Percentiles rank a stretch among this genome's conserved stretches.
Conservation (phyloP, 2,797 vertebrate species). For the Pachyuromys duprasi region DNA sequence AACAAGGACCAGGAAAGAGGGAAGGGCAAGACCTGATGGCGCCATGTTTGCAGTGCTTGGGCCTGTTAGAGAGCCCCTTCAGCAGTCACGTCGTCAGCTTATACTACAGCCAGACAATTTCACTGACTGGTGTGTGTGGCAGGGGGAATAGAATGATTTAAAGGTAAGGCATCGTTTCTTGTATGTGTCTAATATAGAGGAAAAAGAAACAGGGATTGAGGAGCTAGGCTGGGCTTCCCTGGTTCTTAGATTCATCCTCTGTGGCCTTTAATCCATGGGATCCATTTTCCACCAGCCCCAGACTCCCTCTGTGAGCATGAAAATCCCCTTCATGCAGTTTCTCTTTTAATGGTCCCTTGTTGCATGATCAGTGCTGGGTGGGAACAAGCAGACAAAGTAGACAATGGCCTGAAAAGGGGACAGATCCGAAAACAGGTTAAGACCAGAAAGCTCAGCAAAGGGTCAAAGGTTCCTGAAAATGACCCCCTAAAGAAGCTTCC, state of each 20-base stretch:
- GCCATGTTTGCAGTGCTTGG: background rate
- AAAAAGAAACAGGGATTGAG: background rate
- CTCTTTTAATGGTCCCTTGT: background rate
- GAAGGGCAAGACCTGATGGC: background rate
- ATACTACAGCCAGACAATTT: background rate
- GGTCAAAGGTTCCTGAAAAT: background rate
- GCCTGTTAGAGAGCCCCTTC: background rate
- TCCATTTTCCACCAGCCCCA: background rate
- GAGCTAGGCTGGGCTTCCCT: background rate
- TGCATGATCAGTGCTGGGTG: background rate
- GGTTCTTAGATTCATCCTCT: background rate
- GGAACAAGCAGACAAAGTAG: background rate
- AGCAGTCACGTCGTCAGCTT: background rate
- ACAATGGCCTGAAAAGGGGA: background rate
- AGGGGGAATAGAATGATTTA: background rate
- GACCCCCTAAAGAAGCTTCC: background rate
- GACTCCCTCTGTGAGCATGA: background rate
- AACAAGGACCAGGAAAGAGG: background rate
- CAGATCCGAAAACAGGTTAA: background rate
- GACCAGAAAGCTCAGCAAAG: background rate
- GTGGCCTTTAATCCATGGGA: background rate
- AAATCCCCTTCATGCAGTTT: background rate
- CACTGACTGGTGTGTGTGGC: background rate
- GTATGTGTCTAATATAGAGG: background rate
- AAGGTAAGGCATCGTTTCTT: background rate